Conservation (phyloP, 2,113 vertebrate genomes). For the Petrocephalus zakoni region DNA sequence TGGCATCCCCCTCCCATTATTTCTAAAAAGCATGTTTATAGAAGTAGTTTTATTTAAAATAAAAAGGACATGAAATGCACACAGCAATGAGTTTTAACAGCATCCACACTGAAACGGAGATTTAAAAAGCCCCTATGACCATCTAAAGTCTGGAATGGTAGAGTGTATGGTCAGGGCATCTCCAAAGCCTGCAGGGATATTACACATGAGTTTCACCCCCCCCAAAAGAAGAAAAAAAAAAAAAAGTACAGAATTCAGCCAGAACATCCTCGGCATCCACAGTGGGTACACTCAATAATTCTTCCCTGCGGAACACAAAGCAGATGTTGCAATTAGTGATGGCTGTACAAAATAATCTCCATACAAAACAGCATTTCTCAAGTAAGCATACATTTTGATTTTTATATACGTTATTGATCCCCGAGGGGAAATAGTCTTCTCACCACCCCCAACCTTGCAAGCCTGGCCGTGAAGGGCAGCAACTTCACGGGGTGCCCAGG, state of each 20-base stretch:
- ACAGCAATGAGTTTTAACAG: conserved; percentile 20
- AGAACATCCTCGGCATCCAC: conserved; percentile 93
- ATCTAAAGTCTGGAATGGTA: conserved; percentile 44
- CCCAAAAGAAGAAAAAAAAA: background rate
- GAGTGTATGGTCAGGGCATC: conserved; percentile 11
- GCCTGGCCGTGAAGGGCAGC: too few species aligned
- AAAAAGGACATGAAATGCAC: conserved; percentile 23
- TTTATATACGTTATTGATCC: too few species aligned
- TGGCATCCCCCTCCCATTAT: too few species aligned
- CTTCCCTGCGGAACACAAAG: conserved; percentile 68
- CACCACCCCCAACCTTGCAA: too few species aligned
- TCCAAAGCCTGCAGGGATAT: conserved; percentile 33
- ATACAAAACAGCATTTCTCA: background rate
- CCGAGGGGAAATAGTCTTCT: too few species aligned
- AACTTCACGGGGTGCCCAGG: too few species aligned
- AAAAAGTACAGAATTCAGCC: conserved; percentile 60
- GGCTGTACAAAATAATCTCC: background rate
- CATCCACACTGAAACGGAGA: conserved; percentile 25
- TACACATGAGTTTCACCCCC: conserved; percentile 22
- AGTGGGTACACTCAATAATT: conserved; percentile 97
- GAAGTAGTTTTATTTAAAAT: conserved; percentile 52
- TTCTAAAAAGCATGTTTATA: conserved; percentile 15
- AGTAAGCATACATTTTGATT: too few species aligned
- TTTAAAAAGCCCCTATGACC: conserved; percentile 5
- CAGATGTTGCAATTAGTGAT: background rate